Percentiles rank a stretch among this genome's conserved stretches.
phyloP scores from a whole-genome alignment of 2,888 invertebrate species.

The Seira sanloemensis region DNA sequence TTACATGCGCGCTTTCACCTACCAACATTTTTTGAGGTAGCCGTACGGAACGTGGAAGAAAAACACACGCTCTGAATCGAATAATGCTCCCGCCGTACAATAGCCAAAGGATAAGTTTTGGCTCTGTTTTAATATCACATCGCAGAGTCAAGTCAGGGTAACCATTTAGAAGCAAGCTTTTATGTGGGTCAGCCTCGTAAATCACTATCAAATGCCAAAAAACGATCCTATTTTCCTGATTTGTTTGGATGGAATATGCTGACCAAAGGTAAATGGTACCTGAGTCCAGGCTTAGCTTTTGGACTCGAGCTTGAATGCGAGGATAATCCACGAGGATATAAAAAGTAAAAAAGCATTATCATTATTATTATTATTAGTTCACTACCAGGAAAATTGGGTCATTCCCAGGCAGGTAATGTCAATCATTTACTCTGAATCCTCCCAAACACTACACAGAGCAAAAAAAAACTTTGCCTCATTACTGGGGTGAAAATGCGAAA shows the following conservation, averaged over 20 bases:
- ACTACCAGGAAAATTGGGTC: constrained; percentile 7
- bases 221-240: constrained; percentile 55
- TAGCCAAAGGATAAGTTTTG: constrained; percentile 1
- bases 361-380: constrained; percentile 1
- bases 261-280: neutral
- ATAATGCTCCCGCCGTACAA: neutral
- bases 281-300: neutral
- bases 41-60: neutral
- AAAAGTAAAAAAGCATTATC: constrained; percentile 1
- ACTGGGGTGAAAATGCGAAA: too few relatives aligned
- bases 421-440: too few relatives aligned
- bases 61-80: neutral
- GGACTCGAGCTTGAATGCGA: neutral
- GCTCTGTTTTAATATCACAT: constrained; percentile 45
- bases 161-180: constrained; percentile 42
- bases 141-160: constrained; percentile 27
- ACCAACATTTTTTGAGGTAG: neutral
- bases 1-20: neutral
- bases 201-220: constrained; percentile 58
- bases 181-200: constrained; percentile 56
- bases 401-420: neutral
- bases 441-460: too few relatives aligned
- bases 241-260: constrained; percentile 30
- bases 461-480: too few relatives aligned
- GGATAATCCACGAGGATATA: neutral